Percentiles rank a stretch among this genome's conserved stretches.
Evolutionary conservation across 2,797 vertebrate genomes (phyloP).

Genomic region (Pogoniulus pusillus): DNA sequence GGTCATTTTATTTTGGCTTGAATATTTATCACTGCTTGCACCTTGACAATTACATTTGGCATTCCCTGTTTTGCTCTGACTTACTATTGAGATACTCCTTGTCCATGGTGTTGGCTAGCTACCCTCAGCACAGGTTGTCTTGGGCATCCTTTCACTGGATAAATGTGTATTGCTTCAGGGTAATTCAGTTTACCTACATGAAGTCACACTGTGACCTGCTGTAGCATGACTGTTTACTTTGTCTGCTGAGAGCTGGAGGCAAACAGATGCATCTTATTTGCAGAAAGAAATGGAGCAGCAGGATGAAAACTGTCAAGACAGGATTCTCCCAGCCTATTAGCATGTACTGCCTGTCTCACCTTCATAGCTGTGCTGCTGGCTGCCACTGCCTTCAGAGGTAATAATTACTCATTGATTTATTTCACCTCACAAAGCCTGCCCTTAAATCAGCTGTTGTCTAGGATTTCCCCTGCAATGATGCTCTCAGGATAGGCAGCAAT

Average conservation of each 20-base stretch:
- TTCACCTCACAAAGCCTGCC: constrained; percentile 18
- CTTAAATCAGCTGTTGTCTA: neutral
- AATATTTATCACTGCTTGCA: neutral
- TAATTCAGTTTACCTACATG: neutral
- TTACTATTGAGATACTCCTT: neutral
- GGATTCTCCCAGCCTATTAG: constrained; percentile 29
- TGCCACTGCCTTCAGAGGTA: neutral
- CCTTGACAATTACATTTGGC: neutral
- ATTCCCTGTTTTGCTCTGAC: neutral
- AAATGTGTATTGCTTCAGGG: neutral
- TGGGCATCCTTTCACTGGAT: neutral
- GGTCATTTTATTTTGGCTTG: neutral
- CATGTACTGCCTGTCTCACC: neutral
- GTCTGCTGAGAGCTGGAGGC: constrained; percentile 32
- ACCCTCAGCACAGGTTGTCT: neutral
- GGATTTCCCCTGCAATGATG: neutral
- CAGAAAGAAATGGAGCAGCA: constrained; percentile 48
- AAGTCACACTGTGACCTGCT: constrained; percentile 17
- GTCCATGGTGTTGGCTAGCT: neutral
- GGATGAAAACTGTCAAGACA: constrained; percentile 42
- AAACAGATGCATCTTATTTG: constrained; percentile 58
- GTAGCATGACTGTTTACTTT: constrained; percentile 43
- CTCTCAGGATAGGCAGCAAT: neutral
- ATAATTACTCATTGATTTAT: constrained; percentile 49
- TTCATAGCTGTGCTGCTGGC: neutral